These are phyloP conservation scores for Macrosteles quadrilineatus DNA, from an alignment of 1,140 invertebrate genomes.

Conservation along the genomic window DNA sequence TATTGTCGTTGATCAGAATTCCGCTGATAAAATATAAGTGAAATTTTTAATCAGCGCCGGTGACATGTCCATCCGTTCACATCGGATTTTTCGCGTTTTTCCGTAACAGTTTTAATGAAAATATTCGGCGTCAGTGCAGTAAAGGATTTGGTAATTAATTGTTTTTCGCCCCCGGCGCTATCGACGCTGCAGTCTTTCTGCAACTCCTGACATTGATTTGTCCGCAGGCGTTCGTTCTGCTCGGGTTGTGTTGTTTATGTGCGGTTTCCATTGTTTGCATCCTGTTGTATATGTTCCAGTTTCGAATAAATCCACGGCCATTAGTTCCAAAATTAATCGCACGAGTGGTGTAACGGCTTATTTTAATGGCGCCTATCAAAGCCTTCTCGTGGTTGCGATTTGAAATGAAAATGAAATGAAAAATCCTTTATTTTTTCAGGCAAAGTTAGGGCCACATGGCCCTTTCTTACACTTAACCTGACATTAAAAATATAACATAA, in stretches of 20 bases:
- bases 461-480: too few relatives aligned
- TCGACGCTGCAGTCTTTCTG: slow-evolving; percentile 10
- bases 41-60: slow-evolving; percentile 33
- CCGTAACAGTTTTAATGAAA: slow-evolving; percentile 32
- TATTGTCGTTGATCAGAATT: slow-evolving; percentile 20
- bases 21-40: slow-evolving; percentile 14
- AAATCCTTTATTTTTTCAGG: too few relatives aligned
- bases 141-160: slow-evolving; percentile 31
- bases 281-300: too few relatives aligned
- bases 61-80: slow-evolving; percentile 12
- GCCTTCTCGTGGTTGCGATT: too few relatives aligned
- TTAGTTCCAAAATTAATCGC: too few relatives aligned
- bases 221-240: too few relatives aligned
- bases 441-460: too few relatives aligned
- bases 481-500: too few relatives aligned
- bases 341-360: too few relatives aligned
- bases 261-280: not conserved
- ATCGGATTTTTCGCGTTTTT: slow-evolving; percentile 32
- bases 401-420: too few relatives aligned
- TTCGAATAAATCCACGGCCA: too few relatives aligned
- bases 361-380: too few relatives aligned
- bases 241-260: not conserved
- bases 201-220: not conserved
- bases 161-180: not conserved
- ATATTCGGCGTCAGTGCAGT: slow-evolving; percentile 28